Evolutionary conservation across 2,113 vertebrate genomes (phyloP), one percentile per base, ranked within the genome.

Genomic region (Columba janthina): DNA sequence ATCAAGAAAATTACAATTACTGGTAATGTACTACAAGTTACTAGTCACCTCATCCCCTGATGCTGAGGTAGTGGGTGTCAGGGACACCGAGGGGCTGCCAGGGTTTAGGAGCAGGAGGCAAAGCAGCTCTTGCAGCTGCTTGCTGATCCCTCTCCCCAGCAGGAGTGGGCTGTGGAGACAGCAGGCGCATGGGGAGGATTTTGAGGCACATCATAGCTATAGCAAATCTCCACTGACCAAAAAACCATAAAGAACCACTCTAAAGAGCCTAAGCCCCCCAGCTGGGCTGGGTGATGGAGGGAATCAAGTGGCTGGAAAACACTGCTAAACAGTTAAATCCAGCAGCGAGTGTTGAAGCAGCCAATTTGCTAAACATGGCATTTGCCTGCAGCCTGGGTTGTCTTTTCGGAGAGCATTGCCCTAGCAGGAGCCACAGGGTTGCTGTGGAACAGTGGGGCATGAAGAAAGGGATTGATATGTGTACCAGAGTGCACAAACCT

Each of bases 251-350:
- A 70, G 40, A 81, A 54, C 19, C 22, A 65, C 34, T 93, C 61
- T 54, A 69, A 91, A 88, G 57, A 75, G 38, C 44, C 75, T 84
- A 83, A 93, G 12, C 58, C n/a, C 64, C 70, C 46, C 1, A 19
- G 22, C 94, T 93, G 86, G 53, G 48, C 89, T 87, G 77, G 65
- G 34, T 80, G 70, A 75, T 77, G 76, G 61, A 93, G 58, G n/a
- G 57, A 93, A 42, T 94, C 93, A 88, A 95, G 51, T 70, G 67
- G 32, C 74, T 96, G 89, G 91, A 94, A 92, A 95, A 94, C 82
- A 83, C 85, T 93, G 88, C 82, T 76, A 58, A 91, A 88, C 64
- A 77, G 78, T 95, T 83, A 88, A 94, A 93, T 58, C 67, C 74
- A 90, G 60, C 31, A 54, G 58, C 4, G 50, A 93, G 67, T n/a